Percentiles rank a stretch among this genome's conserved stretches.
Evolutionary conservation across 2,888 invertebrate genomes (phyloP).

Genomic region (Hydroisotoma schaefferi): DNA sequence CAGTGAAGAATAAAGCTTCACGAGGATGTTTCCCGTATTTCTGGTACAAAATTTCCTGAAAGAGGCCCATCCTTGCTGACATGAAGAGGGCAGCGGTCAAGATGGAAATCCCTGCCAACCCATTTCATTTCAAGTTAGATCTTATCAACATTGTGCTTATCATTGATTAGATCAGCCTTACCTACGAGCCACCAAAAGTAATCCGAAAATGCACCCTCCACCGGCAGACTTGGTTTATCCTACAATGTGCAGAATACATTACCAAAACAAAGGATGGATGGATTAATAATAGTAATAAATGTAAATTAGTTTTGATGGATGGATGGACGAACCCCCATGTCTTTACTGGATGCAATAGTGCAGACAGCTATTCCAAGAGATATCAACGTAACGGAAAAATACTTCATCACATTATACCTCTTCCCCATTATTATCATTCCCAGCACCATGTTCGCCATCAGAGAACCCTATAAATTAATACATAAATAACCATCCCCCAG

Average conservation of each 20-base stretch:
- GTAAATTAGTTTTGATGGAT: too few relatives aligned
- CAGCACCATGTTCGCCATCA: conserved; percentile 95
- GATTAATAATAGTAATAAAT: not conserved
- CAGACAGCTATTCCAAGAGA: conserved; percentile 87
- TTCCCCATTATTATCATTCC: conserved; percentile 85
- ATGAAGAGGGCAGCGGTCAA: conserved; percentile 83
- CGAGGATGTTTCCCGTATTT: conserved; percentile 86
- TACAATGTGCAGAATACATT: conserved; percentile 30
- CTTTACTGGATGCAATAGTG: conserved; percentile 78
- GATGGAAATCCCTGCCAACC: conserved; percentile 64
- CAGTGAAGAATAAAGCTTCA: conserved; percentile 80
- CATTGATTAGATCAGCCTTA: conserved; percentile 28
- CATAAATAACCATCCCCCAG: conserved; percentile 10
- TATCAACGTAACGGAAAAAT: conserved; percentile 86
- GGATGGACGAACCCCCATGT: conserved; percentile 54
- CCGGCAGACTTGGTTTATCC: conserved; percentile 29
- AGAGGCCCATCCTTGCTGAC: conserved; percentile 92
- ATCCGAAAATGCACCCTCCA: conserved; percentile 51
- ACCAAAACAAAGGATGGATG: not conserved
- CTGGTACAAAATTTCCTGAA: conserved; percentile 81
- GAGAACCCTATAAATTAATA: conserved; percentile 68
- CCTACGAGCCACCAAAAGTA: conserved; percentile 64
- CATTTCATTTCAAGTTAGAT: too few relatives aligned
- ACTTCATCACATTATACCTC: conserved; percentile 75
- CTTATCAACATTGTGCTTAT: too few relatives aligned